phyloP scores from a whole-genome alignment of 2,113 vertebrate genomes.

The Rhinichthys klamathensis region DNA sequence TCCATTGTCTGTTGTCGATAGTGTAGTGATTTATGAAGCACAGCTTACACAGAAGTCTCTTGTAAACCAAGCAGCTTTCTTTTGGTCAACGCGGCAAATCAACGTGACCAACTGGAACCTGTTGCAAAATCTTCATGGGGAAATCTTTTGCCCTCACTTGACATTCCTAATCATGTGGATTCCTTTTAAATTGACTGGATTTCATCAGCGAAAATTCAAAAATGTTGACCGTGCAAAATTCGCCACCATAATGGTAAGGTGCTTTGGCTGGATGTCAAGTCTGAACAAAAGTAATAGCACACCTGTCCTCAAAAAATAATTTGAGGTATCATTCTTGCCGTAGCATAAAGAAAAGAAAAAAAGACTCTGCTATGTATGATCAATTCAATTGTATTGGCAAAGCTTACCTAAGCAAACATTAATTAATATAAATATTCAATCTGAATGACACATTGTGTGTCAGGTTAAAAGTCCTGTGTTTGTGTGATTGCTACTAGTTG shows the following conservation, averaged over 20 bases:
- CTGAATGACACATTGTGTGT: background rate
- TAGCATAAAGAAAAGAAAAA: background rate
- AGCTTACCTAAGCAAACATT: background rate
- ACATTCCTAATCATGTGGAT: background rate
- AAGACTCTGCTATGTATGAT: background rate
- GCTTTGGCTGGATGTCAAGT: background rate
- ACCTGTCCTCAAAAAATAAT: background rate
- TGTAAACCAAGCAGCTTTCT: too few relatives aligned
- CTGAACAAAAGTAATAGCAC: background rate
- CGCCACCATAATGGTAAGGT: background rate
- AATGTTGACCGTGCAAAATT: background rate
- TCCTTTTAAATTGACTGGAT: background rate
- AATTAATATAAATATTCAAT: background rate
- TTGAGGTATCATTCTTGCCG: background rate
- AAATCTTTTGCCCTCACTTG: background rate
- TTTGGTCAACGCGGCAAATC: background rate
- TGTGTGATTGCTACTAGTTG: constrained; percentile 1
- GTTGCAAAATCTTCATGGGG: background rate
- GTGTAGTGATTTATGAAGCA: background rate
- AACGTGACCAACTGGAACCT: background rate
- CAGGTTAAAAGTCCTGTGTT: background rate
- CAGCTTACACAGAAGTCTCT: too few relatives aligned
- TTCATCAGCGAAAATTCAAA: background rate
- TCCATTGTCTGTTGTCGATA: background rate
- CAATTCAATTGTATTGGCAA: background rate